Evolutionary conservation across 2,113 vertebrate genomes (phyloP).

Genomic region (Protomyctophum bolini): DNA sequence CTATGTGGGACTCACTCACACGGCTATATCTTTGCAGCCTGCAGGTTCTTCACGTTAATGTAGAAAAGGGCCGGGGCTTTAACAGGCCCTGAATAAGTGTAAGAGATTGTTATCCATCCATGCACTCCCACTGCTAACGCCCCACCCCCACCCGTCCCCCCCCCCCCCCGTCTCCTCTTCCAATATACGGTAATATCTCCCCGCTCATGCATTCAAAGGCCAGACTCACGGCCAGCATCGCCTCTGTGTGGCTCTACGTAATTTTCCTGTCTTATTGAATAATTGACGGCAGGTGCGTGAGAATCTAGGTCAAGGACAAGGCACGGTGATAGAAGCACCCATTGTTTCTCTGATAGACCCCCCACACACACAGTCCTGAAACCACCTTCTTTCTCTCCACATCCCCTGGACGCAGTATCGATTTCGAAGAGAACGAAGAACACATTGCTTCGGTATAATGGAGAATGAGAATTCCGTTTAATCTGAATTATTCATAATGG

Average conservation of each 20-base stretch:
- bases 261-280: conserved; percentile 51
- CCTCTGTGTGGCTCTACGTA: conserved; percentile 1
- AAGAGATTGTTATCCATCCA: conserved; percentile 15
- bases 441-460: conserved; percentile 57
- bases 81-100: not conserved
- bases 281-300: conserved; percentile 52
- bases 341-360: conserved; percentile 14
- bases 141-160: not conserved
- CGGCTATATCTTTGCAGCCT: conserved; percentile 1
- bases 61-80: not conserved
- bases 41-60: not conserved
- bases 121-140: not conserved
- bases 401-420: conserved; percentile 48
- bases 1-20: not conserved
- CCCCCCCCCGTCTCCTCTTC: not conserved
- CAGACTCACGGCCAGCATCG: conserved; percentile 46
- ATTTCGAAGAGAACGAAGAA: conserved; percentile 40
- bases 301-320: conserved; percentile 67
- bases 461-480: conserved; percentile 57
- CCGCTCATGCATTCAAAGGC: conserved; percentile 32
- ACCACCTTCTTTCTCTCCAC: conserved; percentile 31
- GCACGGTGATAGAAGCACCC: conserved; percentile 23
- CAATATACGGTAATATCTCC: conserved; percentile 47
- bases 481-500: conserved; percentile 63
- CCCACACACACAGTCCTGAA: not conserved